A percentile compares a stretch with the other conserved stretches of the same genome.
phyloP scores from a whole-genome alignment of 2,797 vertebrate genomes.

The Sciurus vulgaris region DNA sequence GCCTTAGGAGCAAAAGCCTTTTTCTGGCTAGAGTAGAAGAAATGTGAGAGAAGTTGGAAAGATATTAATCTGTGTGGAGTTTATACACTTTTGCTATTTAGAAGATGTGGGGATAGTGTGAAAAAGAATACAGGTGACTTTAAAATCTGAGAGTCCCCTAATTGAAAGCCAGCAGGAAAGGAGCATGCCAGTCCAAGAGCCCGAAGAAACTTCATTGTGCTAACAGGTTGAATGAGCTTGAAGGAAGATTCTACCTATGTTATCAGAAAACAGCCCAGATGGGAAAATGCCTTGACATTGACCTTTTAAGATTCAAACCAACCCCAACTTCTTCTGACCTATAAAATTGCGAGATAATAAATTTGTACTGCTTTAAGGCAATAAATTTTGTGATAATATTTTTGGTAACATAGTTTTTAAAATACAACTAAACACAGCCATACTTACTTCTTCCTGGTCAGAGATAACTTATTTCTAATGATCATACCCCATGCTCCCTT shows the following conservation, averaged over 20 bases:
- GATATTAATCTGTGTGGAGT: not conserved
- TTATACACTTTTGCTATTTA: not conserved
- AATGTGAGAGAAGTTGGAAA: not conserved
- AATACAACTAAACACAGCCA: not conserved
- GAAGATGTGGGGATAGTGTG: not conserved
- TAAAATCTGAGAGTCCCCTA: not conserved
- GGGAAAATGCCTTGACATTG: not conserved
- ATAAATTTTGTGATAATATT: not conserved
- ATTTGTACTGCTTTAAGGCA: not conserved
- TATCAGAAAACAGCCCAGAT: not conserved
- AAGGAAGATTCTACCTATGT: not conserved
- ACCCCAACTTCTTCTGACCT: not conserved
- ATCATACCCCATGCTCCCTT: not conserved
- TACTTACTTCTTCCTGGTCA: not conserved
- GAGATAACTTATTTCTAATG: not conserved
- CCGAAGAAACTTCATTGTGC: not conserved
- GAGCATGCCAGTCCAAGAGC: too few relatives aligned
- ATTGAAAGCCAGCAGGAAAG: not conserved
- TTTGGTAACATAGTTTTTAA: not conserved
- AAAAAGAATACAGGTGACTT: not conserved
- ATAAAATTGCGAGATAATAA: not conserved
- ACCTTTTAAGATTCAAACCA: not conserved
- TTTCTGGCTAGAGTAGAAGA: not conserved
- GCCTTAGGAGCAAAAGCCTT: not conserved
- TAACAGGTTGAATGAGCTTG: not conserved